Base-by-base conservation (phyloP, 2,113 vertebrate species). In the Microcebus murinus region DNA sequence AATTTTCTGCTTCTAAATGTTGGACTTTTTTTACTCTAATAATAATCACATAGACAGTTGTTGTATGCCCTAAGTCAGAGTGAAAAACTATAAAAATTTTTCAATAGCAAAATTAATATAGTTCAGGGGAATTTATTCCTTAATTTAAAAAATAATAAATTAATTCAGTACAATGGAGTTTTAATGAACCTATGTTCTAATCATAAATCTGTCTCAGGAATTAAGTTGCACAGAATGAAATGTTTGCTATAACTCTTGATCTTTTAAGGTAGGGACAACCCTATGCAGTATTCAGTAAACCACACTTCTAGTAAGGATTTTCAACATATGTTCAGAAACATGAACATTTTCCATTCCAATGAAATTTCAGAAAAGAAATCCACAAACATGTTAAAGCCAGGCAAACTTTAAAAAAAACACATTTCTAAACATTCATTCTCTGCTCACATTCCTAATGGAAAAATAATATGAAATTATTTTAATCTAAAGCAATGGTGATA, bases 401-500 rank as follows among this genome's bases (percentile, higher is more conserved):
- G 31, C 0, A 86, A 76, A 93, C 1, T 20, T 87, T 90, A 50
- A 29, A 92, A 79, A 12, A 12, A 90, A 84, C 1, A 50, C 4
- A 89, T 25, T 25, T 87, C 8, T 59, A 79, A 70, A 3, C 13
- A 73, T 55, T 25, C 31, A 61, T 55, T 88, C 12, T 79, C 14
- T 0, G 59, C 21, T 74, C 11, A 76, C 5, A n/a, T 50, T 70
- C 12, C 83, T 5, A 55, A 88, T 21, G 89, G 17, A 67, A 59
- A 68, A 95, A 95, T 91, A 63, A 31, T 57, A 95, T 45, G 4
- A 87, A 91, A 73, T 68, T 17, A 95, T 74, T 95, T 83, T 42
- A 77, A 31, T 3, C 39, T 89, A 86, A 96, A 91, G 18, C 8
- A 76, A 55, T 48, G 6, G 20, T 14, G 18, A 70, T 17, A 90